Conservation (phyloP, 2,888 invertebrate genomes). For the Nemurella pictetii region DNA sequence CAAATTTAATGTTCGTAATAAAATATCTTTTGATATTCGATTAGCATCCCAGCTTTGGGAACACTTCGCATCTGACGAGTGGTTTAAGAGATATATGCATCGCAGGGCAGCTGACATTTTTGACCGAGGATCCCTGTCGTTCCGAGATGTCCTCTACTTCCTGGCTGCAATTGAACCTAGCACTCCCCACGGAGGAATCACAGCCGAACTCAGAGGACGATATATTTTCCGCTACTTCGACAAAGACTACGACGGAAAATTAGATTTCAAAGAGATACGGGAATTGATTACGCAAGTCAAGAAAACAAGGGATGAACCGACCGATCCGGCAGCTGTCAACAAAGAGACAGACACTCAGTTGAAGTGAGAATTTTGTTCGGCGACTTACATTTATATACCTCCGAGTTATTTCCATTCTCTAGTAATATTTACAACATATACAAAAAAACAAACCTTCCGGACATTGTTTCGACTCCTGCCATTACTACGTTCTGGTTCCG, state of each 20-base stretch:
- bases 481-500: too few species aligned
- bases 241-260: conserved; percentile 56
- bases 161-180: conserved; percentile 66
- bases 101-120: conserved; percentile 60
- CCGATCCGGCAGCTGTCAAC: conserved; percentile 58
- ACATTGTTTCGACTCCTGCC: too few species aligned
- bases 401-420: too few species aligned
- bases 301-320: conserved; percentile 56
- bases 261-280: conserved; percentile 64
- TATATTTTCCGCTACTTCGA: conserved; percentile 69
- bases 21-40: neutral
- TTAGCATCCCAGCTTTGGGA: too few species aligned
- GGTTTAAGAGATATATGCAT: neutral
- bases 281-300: conserved; percentile 60
- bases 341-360: conserved; percentile 56
- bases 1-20: neutral
- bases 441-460: too few species aligned
- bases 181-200: conserved; percentile 64
- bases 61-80: too few species aligned
- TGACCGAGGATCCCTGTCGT: conserved; percentile 58
- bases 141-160: conserved; percentile 62
- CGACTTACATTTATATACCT: too few species aligned
- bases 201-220: conserved; percentile 69
- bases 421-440: too few species aligned
- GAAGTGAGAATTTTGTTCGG: conserved; percentile 29